Evolutionary conservation across 2,888 invertebrate genomes (phyloP), one percentile per base, ranked within the genome.

Genomic region (Heliconius cydno): DNA sequence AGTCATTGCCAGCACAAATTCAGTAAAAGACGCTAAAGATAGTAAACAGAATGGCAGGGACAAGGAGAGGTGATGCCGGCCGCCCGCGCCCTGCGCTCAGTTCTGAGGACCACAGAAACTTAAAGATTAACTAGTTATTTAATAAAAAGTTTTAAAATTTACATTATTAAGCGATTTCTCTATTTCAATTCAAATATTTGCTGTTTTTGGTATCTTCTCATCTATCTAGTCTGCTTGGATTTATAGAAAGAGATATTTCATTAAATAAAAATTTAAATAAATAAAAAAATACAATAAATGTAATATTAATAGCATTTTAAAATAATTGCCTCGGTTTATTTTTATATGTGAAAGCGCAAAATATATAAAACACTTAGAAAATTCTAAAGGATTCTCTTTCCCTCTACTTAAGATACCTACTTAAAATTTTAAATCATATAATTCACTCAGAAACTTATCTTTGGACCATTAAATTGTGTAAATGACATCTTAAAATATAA

Each of bases 21-120:
- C 70, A 5, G 60, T 73, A n/a, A 60, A 73, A n/a, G 73, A 73
- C 66, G 13, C 65, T 22, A 75, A 75, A 66, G 75, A 77, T 68
- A 78, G 63, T 76, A 81, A 30, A 12, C 77, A 78, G 72, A 78
- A 80, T 13, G 78, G 83, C 74, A 82, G 83, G 82, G 74, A 83
- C 22, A 82, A 78, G 66, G 81, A 67, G 13, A 82, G 86, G 85
- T 84, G 84, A 85, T 86, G 85, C 76, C 82, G 82, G 76, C 84
- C 84, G 75, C 82, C 82, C 68, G 85, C 86, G 84, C 83, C 81
- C 7, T 82, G 85, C 84, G 83, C 85, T 74, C 80, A 82, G 12
- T 77, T 82, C 57, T 84, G 80, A 82, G 76, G 70, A 46, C 70
- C 70, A 70, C 70, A 25, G 7, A 13, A 41, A 70, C 41, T n/a